A percentile compares a stretch with the other conserved stretches of the same genome.
phyloP scores from a whole-genome alignment of 92 coral and sea anemone genomes.

The Plumapathes pennacea region DNA sequence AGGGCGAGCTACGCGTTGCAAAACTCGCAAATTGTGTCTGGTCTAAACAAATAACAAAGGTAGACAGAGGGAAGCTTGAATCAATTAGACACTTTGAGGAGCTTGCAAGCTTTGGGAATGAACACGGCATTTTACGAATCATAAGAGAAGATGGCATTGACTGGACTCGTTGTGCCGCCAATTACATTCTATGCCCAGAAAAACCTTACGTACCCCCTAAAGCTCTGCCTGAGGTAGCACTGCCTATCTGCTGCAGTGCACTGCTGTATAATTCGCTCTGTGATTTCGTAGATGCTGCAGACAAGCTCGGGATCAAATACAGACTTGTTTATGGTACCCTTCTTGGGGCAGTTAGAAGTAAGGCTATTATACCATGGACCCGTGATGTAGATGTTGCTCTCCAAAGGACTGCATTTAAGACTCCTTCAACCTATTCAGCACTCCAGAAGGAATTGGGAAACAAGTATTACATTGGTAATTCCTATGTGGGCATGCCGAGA shows the following conservation, averaged over 20 bases:
- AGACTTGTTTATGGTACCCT: constrained; percentile 60
- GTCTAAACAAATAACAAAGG: constrained; percentile 8
- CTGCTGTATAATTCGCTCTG: constrained; percentile 40
- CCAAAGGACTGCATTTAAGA: constrained; percentile 1
- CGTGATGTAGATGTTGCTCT: constrained; percentile 56
- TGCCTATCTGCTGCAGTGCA: constrained; percentile 59
- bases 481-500: constrained; percentile 28
- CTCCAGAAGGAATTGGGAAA: constrained; percentile 17
- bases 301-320: constrained; percentile 31
- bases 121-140: constrained; percentile 56
- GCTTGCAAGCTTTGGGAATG: constrained; percentile 35
- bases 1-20: constrained; percentile 39
- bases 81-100: constrained; percentile 40
- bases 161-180: constrained; percentile 67
- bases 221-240: constrained; percentile 37
- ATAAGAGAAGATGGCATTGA: constrained; percentile 57
- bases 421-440: constrained; percentile 1
- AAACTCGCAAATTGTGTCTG: constrained; percentile 39
- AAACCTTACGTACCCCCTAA: constrained; percentile 30
- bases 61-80: constrained; percentile 47
- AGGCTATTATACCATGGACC: constrained; percentile 72
- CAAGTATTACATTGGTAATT: constrained; percentile 33
- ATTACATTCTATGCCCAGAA: constrained; percentile 47
- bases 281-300: constrained; percentile 38
- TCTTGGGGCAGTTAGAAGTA: constrained; percentile 53